phyloP scores from a whole-genome alignment of 2,888 invertebrate genomes.

The Leucophenga maculata region DNA sequence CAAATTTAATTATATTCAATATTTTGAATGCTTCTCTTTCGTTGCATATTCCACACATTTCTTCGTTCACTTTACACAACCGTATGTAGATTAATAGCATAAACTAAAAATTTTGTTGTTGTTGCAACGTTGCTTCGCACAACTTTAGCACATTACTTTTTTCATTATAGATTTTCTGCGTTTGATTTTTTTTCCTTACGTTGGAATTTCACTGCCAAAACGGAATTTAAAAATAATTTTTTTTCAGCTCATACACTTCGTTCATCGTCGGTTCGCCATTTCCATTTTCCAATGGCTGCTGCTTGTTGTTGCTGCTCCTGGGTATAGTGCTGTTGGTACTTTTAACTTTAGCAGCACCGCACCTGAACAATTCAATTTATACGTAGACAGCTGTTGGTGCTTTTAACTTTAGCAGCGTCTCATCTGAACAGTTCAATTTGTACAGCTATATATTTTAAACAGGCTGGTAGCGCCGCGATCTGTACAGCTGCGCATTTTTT shows the following conservation, averaged over 20 bases:
- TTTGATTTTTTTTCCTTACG: conserved; percentile 35
- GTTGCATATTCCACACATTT: conserved; percentile 18
- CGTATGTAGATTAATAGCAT: not conserved
- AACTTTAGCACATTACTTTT: conserved; percentile 18
- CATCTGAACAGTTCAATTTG: too few relatives aligned
- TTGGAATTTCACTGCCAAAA: conserved; percentile 69
- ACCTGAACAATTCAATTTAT: too few relatives aligned
- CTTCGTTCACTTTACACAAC: not conserved
- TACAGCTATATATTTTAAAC: too few relatives aligned
- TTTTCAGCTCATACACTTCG: conserved; percentile 63
- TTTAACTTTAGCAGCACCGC: too few relatives aligned
- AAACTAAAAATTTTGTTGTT: conserved; percentile 1
- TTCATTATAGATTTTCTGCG: not conserved
- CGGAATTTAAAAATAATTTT: conserved; percentile 70
- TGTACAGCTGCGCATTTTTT: too few relatives aligned
- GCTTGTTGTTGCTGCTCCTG: too few relatives aligned
- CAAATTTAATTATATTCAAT: conserved; percentile 38
- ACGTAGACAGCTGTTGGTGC: too few relatives aligned
- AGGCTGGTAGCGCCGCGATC: too few relatives aligned
- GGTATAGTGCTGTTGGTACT: too few relatives aligned
- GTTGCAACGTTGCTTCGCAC: conserved; percentile 12
- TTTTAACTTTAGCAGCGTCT: too few relatives aligned
- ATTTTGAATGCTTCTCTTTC: conserved; percentile 8
- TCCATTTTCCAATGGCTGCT: conserved; percentile 44
- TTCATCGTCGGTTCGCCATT: conserved; percentile 65